Percentiles rank a stretch among this genome's conserved stretches.
phyloP scores from a whole-genome alignment of 2,888 invertebrate species.

The Drosophila lacicola region DNA sequence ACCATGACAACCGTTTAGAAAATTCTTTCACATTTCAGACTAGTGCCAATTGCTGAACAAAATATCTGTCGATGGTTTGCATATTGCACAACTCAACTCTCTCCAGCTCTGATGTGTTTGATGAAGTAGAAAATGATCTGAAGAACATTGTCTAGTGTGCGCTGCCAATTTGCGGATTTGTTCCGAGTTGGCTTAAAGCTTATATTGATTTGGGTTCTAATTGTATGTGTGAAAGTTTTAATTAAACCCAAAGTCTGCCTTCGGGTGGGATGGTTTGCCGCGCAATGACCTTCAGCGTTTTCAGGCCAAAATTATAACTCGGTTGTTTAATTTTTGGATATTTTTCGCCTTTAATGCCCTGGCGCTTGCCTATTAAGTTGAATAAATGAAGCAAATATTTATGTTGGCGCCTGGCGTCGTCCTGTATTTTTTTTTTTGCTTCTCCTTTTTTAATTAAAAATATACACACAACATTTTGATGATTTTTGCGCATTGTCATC shows the following conservation, averaged over 20 bases:
- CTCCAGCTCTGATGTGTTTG: slow-evolving; percentile 32
- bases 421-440: slow-evolving; percentile 11
- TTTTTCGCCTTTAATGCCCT: background rate
- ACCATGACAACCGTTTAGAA: slow-evolving; percentile 37
- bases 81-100: slow-evolving; percentile 30
- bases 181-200: slow-evolving; percentile 1
- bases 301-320: slow-evolving; percentile 12
- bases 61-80: slow-evolving; percentile 11
- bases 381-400: slow-evolving; percentile 64
- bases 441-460: slow-evolving; percentile 56
- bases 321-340: slow-evolving; percentile 27
- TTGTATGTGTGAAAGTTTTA: slow-evolving; percentile 39
- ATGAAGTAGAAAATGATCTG: slow-evolving; percentile 44
- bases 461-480: slow-evolving; percentile 60
- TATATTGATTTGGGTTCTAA: slow-evolving; percentile 32
- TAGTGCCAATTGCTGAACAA: slow-evolving; percentile 27
- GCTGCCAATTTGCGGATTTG: slow-evolving; percentile 26
- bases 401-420: slow-evolving; percentile 48
- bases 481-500: slow-evolving; percentile 63
- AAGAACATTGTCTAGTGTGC: slow-evolving; percentile 12
- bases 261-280: background rate
- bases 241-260: slow-evolving; percentile 24
- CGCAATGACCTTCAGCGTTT: slow-evolving; percentile 39
- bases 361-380: slow-evolving; percentile 51
- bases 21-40: slow-evolving; percentile 7